phyloP scores from a whole-genome alignment of 1,140 invertebrate genomes.

The Nephila pilipes region DNA sequence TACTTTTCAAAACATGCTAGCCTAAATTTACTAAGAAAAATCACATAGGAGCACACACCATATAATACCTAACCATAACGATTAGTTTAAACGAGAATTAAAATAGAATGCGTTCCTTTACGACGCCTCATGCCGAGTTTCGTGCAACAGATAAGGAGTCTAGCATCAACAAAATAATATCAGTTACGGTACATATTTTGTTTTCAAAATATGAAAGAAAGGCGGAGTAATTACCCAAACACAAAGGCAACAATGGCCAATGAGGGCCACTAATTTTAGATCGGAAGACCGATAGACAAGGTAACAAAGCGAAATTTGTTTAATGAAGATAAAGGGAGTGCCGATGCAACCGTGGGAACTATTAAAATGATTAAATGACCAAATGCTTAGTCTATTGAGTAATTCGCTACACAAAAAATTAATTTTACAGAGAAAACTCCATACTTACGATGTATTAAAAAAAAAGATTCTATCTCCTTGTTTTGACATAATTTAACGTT shows the following conservation, averaged over 20 bases:
- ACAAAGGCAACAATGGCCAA: conserved; percentile 18
- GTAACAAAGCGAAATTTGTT: background rate
- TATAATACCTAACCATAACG: background rate
- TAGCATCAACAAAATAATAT: background rate
- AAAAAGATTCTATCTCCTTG: too few relatives aligned
- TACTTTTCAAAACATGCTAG: background rate
- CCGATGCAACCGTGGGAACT: background rate
- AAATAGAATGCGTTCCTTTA: background rate
- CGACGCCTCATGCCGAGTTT: background rate
- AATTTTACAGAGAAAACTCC: too few relatives aligned
- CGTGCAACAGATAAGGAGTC: background rate
- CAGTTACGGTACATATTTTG: background rate
- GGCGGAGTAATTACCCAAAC: conserved; percentile 3
- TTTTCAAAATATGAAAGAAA: background rate
- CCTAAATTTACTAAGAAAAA: background rate
- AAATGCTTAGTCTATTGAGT: background rate
- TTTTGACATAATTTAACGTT: too few relatives aligned
- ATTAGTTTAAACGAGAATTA: background rate
- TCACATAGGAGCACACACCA: background rate
- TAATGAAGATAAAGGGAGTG: background rate
- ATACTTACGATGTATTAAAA: too few relatives aligned
- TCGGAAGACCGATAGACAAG: background rate
- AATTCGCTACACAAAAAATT: background rate
- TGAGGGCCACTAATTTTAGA: background rate
- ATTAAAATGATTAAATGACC: background rate